Conservation (phyloP, 2,888 invertebrate genomes). For the Coelogynopora nodosa region DNA sequence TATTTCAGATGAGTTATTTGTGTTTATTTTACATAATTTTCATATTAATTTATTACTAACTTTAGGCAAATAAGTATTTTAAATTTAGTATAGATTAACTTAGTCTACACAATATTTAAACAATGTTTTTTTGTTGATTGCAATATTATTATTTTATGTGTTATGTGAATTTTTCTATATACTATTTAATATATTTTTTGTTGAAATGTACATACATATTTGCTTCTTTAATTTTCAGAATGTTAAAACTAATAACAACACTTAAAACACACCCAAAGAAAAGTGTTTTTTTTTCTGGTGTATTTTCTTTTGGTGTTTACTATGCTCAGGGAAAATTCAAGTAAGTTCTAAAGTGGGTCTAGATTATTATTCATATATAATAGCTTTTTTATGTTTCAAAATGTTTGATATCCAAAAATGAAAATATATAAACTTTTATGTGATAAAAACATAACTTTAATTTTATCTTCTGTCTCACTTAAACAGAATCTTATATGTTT, state of each 20-base stretch:
- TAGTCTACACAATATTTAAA: neutral
- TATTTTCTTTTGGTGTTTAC: conserved; percentile 70
- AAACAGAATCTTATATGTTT: too few relatives aligned
- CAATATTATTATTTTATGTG: neutral
- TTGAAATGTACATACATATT: neutral
- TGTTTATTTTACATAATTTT: neutral
- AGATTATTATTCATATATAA: too few relatives aligned
- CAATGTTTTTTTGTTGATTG: neutral
- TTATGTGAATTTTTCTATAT: too few relatives aligned
- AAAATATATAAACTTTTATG: too few relatives aligned
- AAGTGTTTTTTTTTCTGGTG: conserved; percentile 70
- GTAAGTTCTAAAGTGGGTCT: conserved; percentile 68
- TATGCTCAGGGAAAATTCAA: conserved; percentile 72
- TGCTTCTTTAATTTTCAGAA: conserved; percentile 10
- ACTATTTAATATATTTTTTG: neutral
- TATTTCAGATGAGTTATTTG: neutral
- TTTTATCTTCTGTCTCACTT: too few relatives aligned
- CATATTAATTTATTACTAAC: too few relatives aligned
- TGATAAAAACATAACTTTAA: too few relatives aligned
- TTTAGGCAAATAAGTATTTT: too few relatives aligned
- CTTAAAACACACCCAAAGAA: conserved; percentile 85
- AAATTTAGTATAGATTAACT: too few relatives aligned
- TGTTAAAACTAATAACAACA: conserved; percentile 69
- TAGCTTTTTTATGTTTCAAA: too few relatives aligned
- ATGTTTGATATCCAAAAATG: too few relatives aligned